Conservation (phyloP, 2,888 invertebrate species). For the Philereme transversata region DNA sequence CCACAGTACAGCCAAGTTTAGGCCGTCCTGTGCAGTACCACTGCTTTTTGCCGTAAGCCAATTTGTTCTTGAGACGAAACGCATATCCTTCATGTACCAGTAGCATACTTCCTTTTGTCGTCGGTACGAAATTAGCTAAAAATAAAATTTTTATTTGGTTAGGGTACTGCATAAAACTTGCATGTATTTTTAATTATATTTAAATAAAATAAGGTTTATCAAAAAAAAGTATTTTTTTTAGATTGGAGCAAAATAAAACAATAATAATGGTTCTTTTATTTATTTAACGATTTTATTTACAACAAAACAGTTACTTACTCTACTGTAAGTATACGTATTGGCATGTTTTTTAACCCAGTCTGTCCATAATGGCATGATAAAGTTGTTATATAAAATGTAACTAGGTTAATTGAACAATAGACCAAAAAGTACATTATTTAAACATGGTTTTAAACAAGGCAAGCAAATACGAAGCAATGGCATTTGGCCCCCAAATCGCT, state of each 20-base stretch:
- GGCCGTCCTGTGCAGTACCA: constrained; percentile 75
- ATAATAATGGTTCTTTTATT: not conserved
- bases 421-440: no score
- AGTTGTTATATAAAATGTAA: no score
- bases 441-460: no score
- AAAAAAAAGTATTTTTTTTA: not conserved
- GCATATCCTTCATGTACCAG: constrained; percentile 71
- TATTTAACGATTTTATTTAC: not conserved
- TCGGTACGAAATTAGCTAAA: constrained; percentile 74
- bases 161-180: not conserved
- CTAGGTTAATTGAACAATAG: no score
- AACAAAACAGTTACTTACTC: no score
- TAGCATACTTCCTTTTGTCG: constrained; percentile 69
- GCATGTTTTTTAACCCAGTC: no score
- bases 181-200: not conserved
- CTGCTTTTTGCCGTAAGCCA: constrained; percentile 76
- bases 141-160: constrained; percentile 25
- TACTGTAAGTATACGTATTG: no score
- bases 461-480: no score
- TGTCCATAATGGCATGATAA: no score
- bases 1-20: constrained; percentile 73
- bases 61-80: constrained; percentile 71
- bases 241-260: not conserved
- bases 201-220: not conserved
- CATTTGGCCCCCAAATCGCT: no score